Evolutionary conservation across 2,113 vertebrate genomes (phyloP), one percentile per base, ranked within the genome.

Genomic region (Camelus dromedarius): DNA sequence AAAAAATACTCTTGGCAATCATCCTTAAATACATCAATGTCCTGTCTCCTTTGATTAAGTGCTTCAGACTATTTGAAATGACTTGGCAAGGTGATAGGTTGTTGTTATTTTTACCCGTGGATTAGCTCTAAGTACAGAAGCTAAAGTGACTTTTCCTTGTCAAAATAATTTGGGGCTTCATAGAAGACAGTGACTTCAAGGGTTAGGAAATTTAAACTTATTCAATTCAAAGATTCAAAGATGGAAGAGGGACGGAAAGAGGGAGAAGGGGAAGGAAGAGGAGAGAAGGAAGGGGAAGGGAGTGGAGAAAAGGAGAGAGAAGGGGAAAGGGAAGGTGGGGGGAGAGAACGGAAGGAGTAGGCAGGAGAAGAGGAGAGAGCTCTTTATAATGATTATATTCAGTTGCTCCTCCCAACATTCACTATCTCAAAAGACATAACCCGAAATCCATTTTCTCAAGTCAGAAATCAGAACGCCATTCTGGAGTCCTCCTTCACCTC

Each of bases 11-110:
- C 88, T 85, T 42, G 70, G 95, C 88, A 85, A 90, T 84, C 96
- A 64, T 62, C 76, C 90, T 96, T 88, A 97, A 93, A 83, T 82
- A 94, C 69, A 84, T 97, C 96, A 83, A 46, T 79, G 50, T 79
- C 93, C 96, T 96, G 93, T 96, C 96, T 77, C 19, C 54, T 97
- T 95, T 92, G 70, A 97, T 97, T 97, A 97, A 50, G 6, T 22
- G 67, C 30, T 97, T 96, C 64, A 30, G 18, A 32, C 83, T 83
- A 95, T 83, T 90, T 97, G 86, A 96, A 96, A 69, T 84, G 91
- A 84, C 70, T 95, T 96, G 96, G 87, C 96, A 97, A 96, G 60
- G 90, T 95, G 93, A 96, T 81, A 92, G 95, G 66, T n/a, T 92
- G 66, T 50, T 87, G 80, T 95, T 97, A 97, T 97, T 97, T 97